Evolutionary conservation across 2,888 invertebrate species (phyloP), one percentile per base, ranked within the genome.

Genomic region (Rhodophaea formosa): DNA sequence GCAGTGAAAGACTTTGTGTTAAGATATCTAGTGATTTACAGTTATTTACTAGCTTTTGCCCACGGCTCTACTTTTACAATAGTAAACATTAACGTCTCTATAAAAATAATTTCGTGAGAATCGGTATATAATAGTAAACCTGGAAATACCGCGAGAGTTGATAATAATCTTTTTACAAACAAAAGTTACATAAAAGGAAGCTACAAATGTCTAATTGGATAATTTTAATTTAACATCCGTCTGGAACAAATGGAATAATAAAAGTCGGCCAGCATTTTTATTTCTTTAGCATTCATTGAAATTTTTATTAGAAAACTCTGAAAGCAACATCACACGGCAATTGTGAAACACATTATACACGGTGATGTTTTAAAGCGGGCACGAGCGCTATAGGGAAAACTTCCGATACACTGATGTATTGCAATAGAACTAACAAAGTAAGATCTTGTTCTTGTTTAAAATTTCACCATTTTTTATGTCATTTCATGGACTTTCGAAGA

Each of bases 301-400:
- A 39, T 39, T 56, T 47, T 47, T 56, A 47, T 39, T 39, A 47
- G 14, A 42, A 47, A 56, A 56, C 39, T 56, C 47, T 15, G 53
- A 44, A 17, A 47, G 14, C 39, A 39, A 56, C 35, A 14, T 56
- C 12, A 23, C 39, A 39, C 8, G 47, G 47, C 47, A 47, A 49
- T 47, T 42, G 47, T 17, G 46, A 56, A 56, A 56, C 14, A 56
- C 47, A 39, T 46, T 46, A 35, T 55, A 47, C 47, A 39, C 56
- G 23, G 16, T 56, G 56, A 47, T 49, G 47, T 56, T 56, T 56
- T 56, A 56, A 55, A 47, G 23, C n/a, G 39, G 47, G 47, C 10
- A 23, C 35, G 39, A 35, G 42, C 23, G 44, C 8, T 43, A 32
- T 10, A 35, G 10, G 42, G 42, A 47, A 55, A 56, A 53, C 42